A percentile compares a stretch with the other conserved stretches of the same genome.
Conservation (phyloP, 2,888 invertebrate genomes). For the Drosophila pseudotakahashii region DNA sequence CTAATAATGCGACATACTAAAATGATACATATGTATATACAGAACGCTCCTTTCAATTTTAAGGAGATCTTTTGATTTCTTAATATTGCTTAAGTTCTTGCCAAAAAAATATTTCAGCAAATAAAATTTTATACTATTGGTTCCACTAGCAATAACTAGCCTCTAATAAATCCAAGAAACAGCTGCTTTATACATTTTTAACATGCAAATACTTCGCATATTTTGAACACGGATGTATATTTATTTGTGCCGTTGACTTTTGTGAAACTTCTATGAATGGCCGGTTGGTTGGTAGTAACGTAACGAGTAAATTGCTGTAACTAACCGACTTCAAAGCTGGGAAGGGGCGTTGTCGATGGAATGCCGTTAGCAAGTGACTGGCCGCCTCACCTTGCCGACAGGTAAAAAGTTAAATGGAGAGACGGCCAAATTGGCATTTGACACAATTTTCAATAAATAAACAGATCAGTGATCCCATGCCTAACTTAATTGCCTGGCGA, state of each 20-base stretch:
- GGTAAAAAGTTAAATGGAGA: neutral
- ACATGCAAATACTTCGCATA: too few relatives aligned
- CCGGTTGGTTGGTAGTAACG: constrained; percentile 13
- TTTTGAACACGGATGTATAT: neutral
- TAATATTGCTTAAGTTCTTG: too few relatives aligned
- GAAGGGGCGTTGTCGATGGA: constrained; percentile 9
- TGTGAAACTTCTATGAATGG: constrained; percentile 39
- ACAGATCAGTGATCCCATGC: constrained; percentile 5
- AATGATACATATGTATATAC: too few relatives aligned
- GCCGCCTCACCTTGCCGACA: neutral
- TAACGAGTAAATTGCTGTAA: constrained; percentile 13
- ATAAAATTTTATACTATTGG: too few relatives aligned
- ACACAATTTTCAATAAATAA: constrained; percentile 4
- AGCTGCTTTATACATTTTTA: too few relatives aligned
- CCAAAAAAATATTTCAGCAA: too few relatives aligned
- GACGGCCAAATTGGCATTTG: constrained; percentile 1
- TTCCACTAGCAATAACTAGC: too few relatives aligned
- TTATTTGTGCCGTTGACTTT: neutral
- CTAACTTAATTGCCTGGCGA: neutral
- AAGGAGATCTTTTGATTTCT: too few relatives aligned
- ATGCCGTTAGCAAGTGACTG: neutral
- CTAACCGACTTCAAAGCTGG: constrained; percentile 7
- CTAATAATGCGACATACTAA: too few relatives aligned
- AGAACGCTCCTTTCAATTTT: too few relatives aligned
- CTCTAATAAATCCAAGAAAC: too few relatives aligned